Percentiles rank a stretch among this genome's conserved stretches.
Evolutionary conservation across 2,888 invertebrate genomes (phyloP).

Genomic region (Ophraella communa): DNA sequence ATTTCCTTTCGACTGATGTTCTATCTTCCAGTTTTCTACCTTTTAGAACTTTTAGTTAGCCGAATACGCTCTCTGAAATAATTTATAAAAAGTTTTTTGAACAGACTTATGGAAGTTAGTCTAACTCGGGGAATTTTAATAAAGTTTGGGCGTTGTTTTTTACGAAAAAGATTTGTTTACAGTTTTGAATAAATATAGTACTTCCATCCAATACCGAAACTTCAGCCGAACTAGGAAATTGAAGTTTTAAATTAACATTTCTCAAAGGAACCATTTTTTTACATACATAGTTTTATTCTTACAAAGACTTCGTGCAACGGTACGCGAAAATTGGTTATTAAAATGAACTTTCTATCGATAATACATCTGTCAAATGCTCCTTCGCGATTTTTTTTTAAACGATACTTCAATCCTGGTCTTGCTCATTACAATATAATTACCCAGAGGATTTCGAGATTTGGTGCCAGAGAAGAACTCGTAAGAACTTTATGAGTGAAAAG

Average conservation of each 20-base stretch:
- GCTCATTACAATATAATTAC: no score
- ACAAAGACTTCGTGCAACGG: no score
- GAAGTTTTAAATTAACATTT: neutral
- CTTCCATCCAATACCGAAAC: neutral
- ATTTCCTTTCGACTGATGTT: no score
- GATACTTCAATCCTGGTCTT: no score
- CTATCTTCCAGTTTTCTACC: neutral
- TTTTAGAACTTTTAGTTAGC: neutral
- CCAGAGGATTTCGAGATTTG: no score
- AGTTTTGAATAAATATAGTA: conserved; percentile 1
- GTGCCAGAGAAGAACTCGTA: no score
- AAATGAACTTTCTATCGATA: no score
- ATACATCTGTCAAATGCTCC: no score
- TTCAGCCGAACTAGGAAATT: neutral
- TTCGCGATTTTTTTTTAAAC: no score
- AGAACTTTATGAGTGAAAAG: no score
- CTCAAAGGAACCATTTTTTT: neutral
- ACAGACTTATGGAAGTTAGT: neutral
- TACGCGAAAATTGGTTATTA: no score
- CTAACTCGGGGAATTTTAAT: neutral
- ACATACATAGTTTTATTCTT: neutral
- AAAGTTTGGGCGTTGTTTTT: neutral
- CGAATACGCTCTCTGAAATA: neutral
- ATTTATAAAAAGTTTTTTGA: conserved; percentile 1
- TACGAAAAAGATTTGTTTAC: neutral